Percentiles rank a stretch among this genome's conserved stretches.
These are phyloP conservation scores for Bombus sylvicola DNA, from an alignment of 1,140 invertebrate genomes.

Conservation along the genomic window DNA sequence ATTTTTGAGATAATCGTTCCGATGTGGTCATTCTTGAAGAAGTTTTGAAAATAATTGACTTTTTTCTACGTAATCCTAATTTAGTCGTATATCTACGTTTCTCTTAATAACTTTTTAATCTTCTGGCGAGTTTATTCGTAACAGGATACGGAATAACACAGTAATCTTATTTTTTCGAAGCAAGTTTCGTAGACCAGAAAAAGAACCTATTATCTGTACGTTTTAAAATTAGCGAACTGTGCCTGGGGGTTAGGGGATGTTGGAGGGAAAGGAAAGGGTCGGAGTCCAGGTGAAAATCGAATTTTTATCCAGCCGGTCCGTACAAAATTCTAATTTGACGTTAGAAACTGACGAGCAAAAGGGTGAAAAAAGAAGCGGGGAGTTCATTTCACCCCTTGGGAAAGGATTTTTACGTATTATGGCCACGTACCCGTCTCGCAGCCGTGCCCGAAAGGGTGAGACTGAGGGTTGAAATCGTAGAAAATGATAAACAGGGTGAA, in stretches of 20 bases:
- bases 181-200: too few relatives aligned
- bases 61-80: too few relatives aligned
- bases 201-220: neutral
- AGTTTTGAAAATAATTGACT: too few relatives aligned
- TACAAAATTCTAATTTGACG: constrained; percentile 81
- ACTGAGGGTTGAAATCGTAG: constrained; percentile 72
- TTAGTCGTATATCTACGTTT: too few relatives aligned
- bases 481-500: constrained; percentile 81
- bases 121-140: too few relatives aligned
- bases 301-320: constrained; percentile 74
- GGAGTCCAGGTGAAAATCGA: constrained; percentile 75
- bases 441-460: constrained; percentile 58
- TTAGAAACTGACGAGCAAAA: constrained; percentile 71
- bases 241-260: neutral
- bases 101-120: too few relatives aligned
- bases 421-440: constrained; percentile 44
- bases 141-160: too few relatives aligned
- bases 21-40: too few relatives aligned
- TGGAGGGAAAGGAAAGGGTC: constrained; percentile 31
- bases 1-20: too few relatives aligned
- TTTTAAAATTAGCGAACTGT: neutral
- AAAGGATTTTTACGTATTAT: constrained; percentile 74
- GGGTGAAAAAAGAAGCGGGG: constrained; percentile 63
- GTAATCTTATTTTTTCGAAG: too few relatives aligned
- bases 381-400: constrained; percentile 77